Evolutionary conservation across 2,888 invertebrate species (phyloP).

Genomic region (Argynnis bischoffii): DNA sequence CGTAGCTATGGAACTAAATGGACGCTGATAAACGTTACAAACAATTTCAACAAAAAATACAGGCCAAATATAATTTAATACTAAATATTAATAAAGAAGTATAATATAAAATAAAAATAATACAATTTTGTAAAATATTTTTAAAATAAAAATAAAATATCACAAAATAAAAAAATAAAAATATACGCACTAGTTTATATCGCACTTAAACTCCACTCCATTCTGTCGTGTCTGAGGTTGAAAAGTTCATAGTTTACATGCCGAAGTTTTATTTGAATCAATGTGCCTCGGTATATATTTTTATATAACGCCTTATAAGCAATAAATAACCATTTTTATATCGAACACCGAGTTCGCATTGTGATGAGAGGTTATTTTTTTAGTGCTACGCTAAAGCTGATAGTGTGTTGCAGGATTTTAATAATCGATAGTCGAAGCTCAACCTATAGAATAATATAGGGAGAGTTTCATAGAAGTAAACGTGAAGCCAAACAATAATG

Average conservation of each 20-base stretch:
- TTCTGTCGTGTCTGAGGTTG: constrained; percentile 26
- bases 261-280: constrained; percentile 25
- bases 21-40: too few species aligned
- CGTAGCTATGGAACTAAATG: too few species aligned
- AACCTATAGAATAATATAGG: too few species aligned
- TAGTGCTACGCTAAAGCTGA: constrained; percentile 9
- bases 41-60: too few species aligned
- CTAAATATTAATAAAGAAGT: constrained; percentile 4
- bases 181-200: constrained; percentile 32
- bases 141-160: constrained; percentile 10
- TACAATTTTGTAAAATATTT: constrained; percentile 7
- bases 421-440: neutral
- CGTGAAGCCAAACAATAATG: too few species aligned
- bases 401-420: constrained; percentile 18
- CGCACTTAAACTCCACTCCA: constrained; percentile 23
- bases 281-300: constrained; percentile 36
- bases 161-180: constrained; percentile 13
- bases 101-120: neutral
- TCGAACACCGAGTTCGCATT: constrained; percentile 26
- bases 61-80: neutral
- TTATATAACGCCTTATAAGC: constrained; percentile 30
- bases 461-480: too few species aligned
- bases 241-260: constrained; percentile 23
- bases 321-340: constrained; percentile 31
- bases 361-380: constrained; percentile 6